Base-by-base conservation (phyloP, 2,797 vertebrate genomes). In the Euphonia xanthogaster region DNA sequence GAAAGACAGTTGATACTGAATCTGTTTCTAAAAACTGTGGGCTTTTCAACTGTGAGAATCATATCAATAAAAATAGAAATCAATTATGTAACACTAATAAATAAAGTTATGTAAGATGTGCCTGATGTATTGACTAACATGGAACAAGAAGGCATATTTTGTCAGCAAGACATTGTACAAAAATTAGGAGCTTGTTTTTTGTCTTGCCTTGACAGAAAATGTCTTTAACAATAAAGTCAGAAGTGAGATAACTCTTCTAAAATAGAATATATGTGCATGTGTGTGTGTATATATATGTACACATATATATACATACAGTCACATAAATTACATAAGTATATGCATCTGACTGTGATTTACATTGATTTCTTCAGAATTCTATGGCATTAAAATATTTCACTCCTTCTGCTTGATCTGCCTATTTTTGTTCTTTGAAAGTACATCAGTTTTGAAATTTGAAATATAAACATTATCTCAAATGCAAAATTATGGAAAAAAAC, bases 11-110 rank as follows among this genome's bases (percentile, higher is more conserved):
- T 90, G n/a, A n/a, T 28, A 75, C 16, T 80, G 58, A 94, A 72
- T 79, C 60, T 58, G 47, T 68, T 93, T 87, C 54, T 71, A 80
- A 84, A 33, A 92, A 63, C 51, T 35, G 14, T 57, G 60, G n/a
- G 42, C 25, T 87, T 93, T 87, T 78, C 75, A 93, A 79, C 65
- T 91, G 42, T 81, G 86, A 45, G 72, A 66, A 76, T 73, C 24
- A 4, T 91, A 60, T 83, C 83, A 90, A 73, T 94, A 93, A 86
- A 96, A 96, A 50, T 27, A 92, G 22, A 93, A 94, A 95, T 73
- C 45, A 83, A 78, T 55, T 57, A 40, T 54, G 39, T 24, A 92
- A 86, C 42, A 61, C 24, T 66, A 93, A 78, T 74, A 82, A 80
- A 93, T 35, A 79, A 78, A 91, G 40, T 83, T 92, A 75, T 20